Conservation (phyloP, 2,113 vertebrate species). For the Meriones unguiculatus region DNA sequence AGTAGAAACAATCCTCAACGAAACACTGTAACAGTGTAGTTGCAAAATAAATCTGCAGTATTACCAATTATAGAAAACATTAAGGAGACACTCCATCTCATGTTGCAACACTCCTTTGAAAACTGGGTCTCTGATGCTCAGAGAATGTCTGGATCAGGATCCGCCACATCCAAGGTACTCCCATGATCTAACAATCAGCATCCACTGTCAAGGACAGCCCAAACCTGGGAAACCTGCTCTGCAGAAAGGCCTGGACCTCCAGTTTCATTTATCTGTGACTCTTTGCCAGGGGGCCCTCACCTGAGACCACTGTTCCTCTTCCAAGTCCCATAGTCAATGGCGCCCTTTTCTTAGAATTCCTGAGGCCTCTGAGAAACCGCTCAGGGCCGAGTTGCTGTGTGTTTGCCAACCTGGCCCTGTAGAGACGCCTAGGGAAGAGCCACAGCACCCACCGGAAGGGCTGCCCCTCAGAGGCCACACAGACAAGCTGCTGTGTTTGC, state of each 20-base stretch:
- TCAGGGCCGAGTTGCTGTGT: fast-evolving
- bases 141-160: fast-evolving
- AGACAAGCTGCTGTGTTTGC: fast-evolving
- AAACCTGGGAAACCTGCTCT: fast-evolving
- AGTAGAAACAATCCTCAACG: not conserved
- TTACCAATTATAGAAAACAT: fast-evolving
- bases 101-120: not conserved
- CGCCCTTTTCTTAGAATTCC: not conserved
- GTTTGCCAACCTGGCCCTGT: fast-evolving
- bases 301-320: not conserved
- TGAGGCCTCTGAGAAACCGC: too few relatives aligned
- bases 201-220: fast-evolving
- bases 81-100: fast-evolving
- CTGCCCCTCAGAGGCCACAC: fast-evolving
- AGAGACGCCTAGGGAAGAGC: not conserved
- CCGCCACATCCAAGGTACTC: not conserved
- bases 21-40: not conserved
- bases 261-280: not conserved
- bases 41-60: fast-evolving
- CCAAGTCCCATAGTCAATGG: fast-evolving
- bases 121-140: fast-evolving
- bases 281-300: fast-evolving
- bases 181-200: fast-evolving
- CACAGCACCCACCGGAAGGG: not conserved
- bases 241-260: not conserved